Conservation (phyloP, 1,140 invertebrate genomes). For the Manduca sexta region DNA sequence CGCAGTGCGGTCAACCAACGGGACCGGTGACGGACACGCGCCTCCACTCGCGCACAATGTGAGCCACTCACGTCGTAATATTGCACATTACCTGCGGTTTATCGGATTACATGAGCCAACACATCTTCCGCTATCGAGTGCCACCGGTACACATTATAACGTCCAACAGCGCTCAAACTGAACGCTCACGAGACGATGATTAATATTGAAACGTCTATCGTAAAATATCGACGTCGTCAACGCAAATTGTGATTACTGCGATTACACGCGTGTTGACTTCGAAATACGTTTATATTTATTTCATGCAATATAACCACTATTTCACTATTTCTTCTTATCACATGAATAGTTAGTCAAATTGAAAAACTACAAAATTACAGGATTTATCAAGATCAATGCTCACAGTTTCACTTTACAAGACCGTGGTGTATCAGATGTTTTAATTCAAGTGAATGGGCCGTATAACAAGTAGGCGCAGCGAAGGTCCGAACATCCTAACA, state of each 20-base stretch:
- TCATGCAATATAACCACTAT: no score
- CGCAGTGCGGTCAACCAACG: conserved; percentile 33
- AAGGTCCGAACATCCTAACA: conserved; percentile 11
- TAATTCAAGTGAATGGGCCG: background rate
- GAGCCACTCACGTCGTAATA: conserved; percentile 5
- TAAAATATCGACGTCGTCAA: no score
- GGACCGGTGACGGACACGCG: conserved; percentile 16
- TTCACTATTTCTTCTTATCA: no score
- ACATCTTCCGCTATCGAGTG: background rate
- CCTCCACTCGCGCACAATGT: conserved; percentile 7
- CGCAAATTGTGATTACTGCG: no score
- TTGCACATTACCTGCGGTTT: conserved; percentile 4
- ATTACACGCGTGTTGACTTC: no score
- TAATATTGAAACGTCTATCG: no score
- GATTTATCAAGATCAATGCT: no score
- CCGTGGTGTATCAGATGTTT: no score
- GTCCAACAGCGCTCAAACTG: background rate
- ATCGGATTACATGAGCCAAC: background rate
- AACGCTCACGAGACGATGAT: no score
- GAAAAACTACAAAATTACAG: no score
- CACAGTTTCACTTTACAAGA: background rate
- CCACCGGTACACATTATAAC: background rate
- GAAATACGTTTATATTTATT: no score
- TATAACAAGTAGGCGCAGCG: background rate
- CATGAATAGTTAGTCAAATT: conserved; percentile 3